Base-by-base conservation (phyloP, 2,113 vertebrate genomes). In the Anthoscopus minutus region DNA sequence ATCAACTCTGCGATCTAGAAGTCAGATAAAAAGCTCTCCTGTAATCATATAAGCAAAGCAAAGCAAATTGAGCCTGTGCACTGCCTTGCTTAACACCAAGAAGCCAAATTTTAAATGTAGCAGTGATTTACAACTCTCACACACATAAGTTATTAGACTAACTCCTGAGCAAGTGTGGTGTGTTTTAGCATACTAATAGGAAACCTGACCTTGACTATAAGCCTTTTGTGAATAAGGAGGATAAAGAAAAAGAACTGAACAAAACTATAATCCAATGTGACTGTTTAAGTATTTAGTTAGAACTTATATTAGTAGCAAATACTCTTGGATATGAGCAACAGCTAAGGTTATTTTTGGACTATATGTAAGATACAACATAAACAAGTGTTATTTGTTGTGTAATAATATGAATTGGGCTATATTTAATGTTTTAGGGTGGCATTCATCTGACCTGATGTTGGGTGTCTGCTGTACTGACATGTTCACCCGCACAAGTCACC, bases 181-280 rank as follows among this genome's bases (percentile, higher is more conserved):
- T 37, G 27, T 23, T 94, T 81, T 69, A 84, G 86, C 53, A 93
- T 81, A 92, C 25, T 84, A 71, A 93, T 79, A 81, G 30, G 83
- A 89, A 93, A 84, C 37, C 51, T 93, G 77, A 91, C 76, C 56
- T 95, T 94, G 80, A 74, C n/a, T 81, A 20, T 38, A 35, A 51
- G 35, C 31, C 48, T 81, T 23, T 51, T 89, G 61, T 70, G 77
- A 69, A 15, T 61, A 57, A 88, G 30, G 7, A 89, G 6, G 7
- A 61, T 37, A 80, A 90, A 81, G 76, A 44, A 76, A 92, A 82
- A 69, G 14, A 78, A 53, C 5, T 50, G 28, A 94, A 76, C 11
- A 51, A 56, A 92, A 21, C 7, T 42, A 11, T 50, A 60, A 65
- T 23, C 19, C 37, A 45, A 72, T n/a, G 7, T 37, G 21, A 48